phyloP scores from a whole-genome alignment of 2,113 vertebrate species.

The Mionectes macconnelli region DNA sequence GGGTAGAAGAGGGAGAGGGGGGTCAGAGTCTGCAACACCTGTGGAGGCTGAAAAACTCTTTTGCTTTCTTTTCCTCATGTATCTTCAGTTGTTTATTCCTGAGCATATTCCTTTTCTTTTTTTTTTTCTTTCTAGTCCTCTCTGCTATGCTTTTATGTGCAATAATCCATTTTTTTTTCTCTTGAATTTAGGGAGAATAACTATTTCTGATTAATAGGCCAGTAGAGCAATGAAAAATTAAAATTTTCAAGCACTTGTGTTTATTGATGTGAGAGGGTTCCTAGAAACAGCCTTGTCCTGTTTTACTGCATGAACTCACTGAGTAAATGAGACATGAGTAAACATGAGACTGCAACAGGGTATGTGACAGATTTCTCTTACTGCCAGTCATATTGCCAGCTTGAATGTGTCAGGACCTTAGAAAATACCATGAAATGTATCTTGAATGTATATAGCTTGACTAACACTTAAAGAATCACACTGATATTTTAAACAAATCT shows the following conservation, averaged over 20 bases:
- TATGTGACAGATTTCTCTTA: not conserved
- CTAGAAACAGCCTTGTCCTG: not conserved
- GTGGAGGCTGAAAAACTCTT: not conserved
- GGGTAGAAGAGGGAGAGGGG: not conserved
- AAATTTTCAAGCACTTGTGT: not conserved
- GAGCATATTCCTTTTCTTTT: not conserved
- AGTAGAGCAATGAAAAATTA: not conserved
- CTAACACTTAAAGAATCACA: not conserved
- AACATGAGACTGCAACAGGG: not conserved
- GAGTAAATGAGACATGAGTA: not conserved
- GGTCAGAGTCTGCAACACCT: not conserved
- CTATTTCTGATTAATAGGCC: not conserved
- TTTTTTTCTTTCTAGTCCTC: not conserved
- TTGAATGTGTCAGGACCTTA: not conserved
- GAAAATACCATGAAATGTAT: not conserved
- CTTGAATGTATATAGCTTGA: not conserved
- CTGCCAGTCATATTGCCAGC: not conserved
- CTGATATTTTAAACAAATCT: not conserved
- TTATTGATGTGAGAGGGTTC: not conserved
- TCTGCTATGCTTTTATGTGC: not conserved
- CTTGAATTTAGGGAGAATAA: not conserved
- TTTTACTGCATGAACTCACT: not conserved
- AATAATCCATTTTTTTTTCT: not conserved
- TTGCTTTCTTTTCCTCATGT: not conserved
- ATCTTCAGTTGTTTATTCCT: not conserved